Evolutionary conservation across 2,888 invertebrate genomes (phyloP).

Genomic region (Chrysolina haemoptera): DNA sequence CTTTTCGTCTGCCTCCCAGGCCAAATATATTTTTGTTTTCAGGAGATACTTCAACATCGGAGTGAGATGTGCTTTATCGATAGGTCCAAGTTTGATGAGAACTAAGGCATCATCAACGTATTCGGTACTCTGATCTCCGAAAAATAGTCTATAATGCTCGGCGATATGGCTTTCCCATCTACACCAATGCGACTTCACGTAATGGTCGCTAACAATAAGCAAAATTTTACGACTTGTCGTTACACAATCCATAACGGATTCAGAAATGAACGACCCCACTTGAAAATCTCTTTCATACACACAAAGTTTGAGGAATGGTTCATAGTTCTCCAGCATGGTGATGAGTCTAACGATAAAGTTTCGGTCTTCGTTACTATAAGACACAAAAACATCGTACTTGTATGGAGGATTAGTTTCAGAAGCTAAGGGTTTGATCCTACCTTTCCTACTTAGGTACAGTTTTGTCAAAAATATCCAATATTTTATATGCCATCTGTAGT

Average conservation of each 20-base stretch:
- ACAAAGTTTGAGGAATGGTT: slow-evolving; percentile 76
- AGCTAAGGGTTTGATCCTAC: slow-evolving; percentile 56
- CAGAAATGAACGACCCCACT: slow-evolving; percentile 77
- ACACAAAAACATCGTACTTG: slow-evolving; percentile 76
- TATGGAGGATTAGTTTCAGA: slow-evolving; percentile 65
- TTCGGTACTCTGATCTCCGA: slow-evolving; percentile 71
- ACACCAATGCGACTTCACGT: slow-evolving; percentile 82
- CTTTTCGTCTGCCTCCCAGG: slow-evolving; percentile 73
- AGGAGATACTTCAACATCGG: slow-evolving; percentile 76
- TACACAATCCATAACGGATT: slow-evolving; percentile 78
- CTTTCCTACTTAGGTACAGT: slow-evolving; percentile 71
- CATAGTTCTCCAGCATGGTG: slow-evolving; percentile 74
- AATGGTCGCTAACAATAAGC: slow-evolving; percentile 78
- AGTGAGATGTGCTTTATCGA: slow-evolving; percentile 73
- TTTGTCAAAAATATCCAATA: slow-evolving; percentile 75
- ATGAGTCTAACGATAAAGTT: slow-evolving; percentile 76
- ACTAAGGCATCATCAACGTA: slow-evolving; percentile 75
- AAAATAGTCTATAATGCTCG: slow-evolving; percentile 76
- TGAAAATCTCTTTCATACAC: slow-evolving; percentile 81
- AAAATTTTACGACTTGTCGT: slow-evolving; percentile 77
- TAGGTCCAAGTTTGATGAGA: slow-evolving; percentile 75
- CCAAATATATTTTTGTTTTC: slow-evolving; percentile 77
- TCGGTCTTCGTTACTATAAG: slow-evolving; percentile 75
- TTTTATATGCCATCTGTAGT: slow-evolving; percentile 70
- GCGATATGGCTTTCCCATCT: slow-evolving; percentile 80